These are phyloP conservation scores for Dascillus cervinus DNA, from an alignment of 2,888 invertebrate genomes.

Conservation along the genomic window DNA sequence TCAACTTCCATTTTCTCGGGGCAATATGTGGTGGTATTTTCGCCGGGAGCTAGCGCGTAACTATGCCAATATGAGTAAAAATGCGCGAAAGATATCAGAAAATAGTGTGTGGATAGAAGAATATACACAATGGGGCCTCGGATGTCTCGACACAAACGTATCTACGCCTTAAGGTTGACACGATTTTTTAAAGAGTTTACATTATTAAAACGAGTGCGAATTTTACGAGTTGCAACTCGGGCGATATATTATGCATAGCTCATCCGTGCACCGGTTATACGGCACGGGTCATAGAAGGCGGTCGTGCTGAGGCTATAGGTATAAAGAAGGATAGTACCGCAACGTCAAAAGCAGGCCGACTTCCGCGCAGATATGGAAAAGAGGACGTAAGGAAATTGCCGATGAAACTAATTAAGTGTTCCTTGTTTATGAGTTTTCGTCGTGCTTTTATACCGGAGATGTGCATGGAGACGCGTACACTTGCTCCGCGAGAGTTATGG, in stretches of 20 bases:
- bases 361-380: slow-evolving; percentile 12
- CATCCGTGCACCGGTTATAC: slow-evolving; percentile 29
- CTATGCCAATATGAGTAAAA: slow-evolving; percentile 20
- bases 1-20: slow-evolving; percentile 16
- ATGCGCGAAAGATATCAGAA: slow-evolving; percentile 22
- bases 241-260: slow-evolving; percentile 34
- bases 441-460: too few relatives aligned
- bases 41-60: slow-evolving; percentile 14
- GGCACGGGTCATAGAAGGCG: slow-evolving; percentile 17
- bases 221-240: slow-evolving; percentile 28
- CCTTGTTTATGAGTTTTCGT: slow-evolving; percentile 28
- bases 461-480: too few relatives aligned
- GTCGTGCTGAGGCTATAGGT: slow-evolving; percentile 16
- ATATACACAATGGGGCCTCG: slow-evolving; percentile 22
- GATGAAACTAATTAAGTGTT: slow-evolving; percentile 26
- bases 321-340: slow-evolving; percentile 1
- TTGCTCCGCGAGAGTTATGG: too few relatives aligned
- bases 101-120: slow-evolving; percentile 18
- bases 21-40: slow-evolving; percentile 18
- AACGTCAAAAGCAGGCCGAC: slow-evolving; percentile 1
- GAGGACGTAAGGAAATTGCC: slow-evolving; percentile 21
- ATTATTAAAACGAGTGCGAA: too few relatives aligned
- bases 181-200: too few relatives aligned
- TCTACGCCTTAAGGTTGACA: too few relatives aligned
- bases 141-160: too few relatives aligned